Conservation (phyloP, 53 echinoderm and acorn worm species). For the Paelopatides confundens region DNA sequence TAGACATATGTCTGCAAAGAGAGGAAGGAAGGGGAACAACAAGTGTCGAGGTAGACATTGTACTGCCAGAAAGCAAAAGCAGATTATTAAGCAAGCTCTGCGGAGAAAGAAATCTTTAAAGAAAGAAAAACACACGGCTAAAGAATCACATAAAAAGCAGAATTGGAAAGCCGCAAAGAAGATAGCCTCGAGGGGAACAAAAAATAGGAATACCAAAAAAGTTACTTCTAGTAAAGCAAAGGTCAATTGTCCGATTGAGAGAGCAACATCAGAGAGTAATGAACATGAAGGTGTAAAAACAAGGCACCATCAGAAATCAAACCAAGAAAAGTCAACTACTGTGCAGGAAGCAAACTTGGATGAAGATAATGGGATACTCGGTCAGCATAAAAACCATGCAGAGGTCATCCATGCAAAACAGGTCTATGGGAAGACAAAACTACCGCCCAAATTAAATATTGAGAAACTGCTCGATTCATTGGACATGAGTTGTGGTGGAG, state of each 20-base stretch:
- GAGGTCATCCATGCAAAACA: not conserved
- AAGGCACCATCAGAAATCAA: not conserved
- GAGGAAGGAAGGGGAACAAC: slow-evolving; percentile 16
- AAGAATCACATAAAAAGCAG: not conserved
- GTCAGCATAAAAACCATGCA: not conserved
- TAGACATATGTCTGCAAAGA: not conserved
- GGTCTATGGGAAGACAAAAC: not conserved
- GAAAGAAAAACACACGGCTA: not conserved
- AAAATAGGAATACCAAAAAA: not conserved
- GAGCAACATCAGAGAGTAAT: not conserved
- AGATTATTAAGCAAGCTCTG: not conserved
- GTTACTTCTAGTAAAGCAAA: not conserved
- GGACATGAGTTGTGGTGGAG: slow-evolving; percentile 87
- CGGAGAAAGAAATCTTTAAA: not conserved
- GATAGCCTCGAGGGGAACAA: not conserved
- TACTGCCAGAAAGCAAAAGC: not conserved
- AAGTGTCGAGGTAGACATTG: not conserved
- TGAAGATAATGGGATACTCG: not conserved
- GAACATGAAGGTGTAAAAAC: not conserved
- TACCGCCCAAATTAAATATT: slow-evolving; percentile 24
- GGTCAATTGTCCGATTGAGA: not conserved
- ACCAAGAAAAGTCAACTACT: not conserved
- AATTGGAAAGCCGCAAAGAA: not conserved
- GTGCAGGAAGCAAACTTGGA: not conserved
- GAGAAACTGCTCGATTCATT: slow-evolving; percentile 75